These are phyloP conservation scores for Vipera latastei DNA, from an alignment of 2,797 vertebrate species.

Conservation along the genomic window DNA sequence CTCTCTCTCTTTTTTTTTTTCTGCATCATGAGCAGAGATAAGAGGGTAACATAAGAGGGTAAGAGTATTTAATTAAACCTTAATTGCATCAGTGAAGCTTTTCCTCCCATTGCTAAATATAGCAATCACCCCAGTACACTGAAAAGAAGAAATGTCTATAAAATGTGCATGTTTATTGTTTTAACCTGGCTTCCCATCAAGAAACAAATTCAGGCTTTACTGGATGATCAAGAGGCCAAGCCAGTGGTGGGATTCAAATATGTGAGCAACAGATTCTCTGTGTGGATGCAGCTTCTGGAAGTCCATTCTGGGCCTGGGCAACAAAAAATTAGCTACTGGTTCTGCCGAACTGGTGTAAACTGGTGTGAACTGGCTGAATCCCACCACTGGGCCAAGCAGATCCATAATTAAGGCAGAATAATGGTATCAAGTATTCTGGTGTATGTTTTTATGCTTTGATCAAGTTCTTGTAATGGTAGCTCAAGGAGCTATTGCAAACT, in stretches of 20 bases:
- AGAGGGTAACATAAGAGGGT: background rate
- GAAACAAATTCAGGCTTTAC: background rate
- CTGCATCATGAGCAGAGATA: constrained; percentile 27
- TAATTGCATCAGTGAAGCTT: constrained; percentile 32
- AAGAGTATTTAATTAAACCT: constrained; percentile 32
- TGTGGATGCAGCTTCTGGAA: too few species aligned
- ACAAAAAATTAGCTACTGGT: too few species aligned
- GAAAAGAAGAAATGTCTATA: background rate
- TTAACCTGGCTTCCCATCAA: background rate
- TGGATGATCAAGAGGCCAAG: background rate
- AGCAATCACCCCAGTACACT: constrained; percentile 28
- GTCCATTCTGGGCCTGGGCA: too few species aligned
- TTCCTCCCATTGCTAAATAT: constrained; percentile 29
- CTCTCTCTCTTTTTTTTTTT: background rate
- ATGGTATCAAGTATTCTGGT: background rate
- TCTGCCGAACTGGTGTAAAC: too few species aligned
- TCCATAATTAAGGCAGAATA: background rate
- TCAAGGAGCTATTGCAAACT: background rate
- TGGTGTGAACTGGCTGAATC: too few species aligned
- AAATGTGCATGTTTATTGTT: constrained; percentile 1
- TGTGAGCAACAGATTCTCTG: too few species aligned
- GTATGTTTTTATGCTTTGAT: background rate
- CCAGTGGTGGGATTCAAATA: too few species aligned
- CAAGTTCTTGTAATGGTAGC: background rate
- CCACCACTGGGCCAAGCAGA: background rate